Evolutionary conservation across 2,797 vertebrate genomes (phyloP), one percentile per base, ranked within the genome.

Genomic region (Arrhamphus sclerolepis): DNA sequence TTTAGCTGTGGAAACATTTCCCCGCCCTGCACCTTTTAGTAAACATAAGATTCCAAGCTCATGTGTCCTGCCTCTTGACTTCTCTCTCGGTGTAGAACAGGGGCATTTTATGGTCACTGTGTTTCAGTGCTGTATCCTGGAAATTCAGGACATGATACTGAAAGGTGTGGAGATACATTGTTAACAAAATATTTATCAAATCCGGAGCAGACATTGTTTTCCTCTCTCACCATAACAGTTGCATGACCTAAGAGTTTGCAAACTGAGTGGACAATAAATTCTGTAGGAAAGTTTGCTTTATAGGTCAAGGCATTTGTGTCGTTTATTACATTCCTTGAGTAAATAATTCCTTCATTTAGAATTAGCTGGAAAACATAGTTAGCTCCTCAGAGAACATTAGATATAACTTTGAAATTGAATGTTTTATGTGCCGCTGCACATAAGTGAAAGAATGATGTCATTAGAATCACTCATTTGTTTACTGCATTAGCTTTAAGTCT

Each of bases 1-100:
- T 85, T 87, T 81, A 82, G 61, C 77, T 82, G 82, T 76, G 85
- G 89, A 90, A 91, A 91, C 62, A 72, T 62, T 72, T 49, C 57
- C 68, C 77, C 71, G 31, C 83, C 72, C 70, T 66, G 57, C 60
- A 68, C 70, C 74, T 70, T 59, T 86, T 44, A 68, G 76, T 90
- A 89, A 91, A 90, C 86, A 83, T 21, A 7, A 41, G 70, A 72
- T 59, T 75, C 72, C 59, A 53, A 57, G 68, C 58, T 70, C 56
- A 51, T 53, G 31, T 47, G 63, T 46, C 55, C 52, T 42, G n/a
- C 29, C 16, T 20, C 49, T 58, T 72, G 24, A 34, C 75, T 56
- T 55, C 50, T 50, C 42, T 49, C 19, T 77, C 42, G 60, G 40
- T 65, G 55, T 58, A 34, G 11, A 66, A 66, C 7, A 11, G 52